Percentiles rank a stretch among this genome's conserved stretches.
These are phyloP conservation scores for Allobates femoralis DNA, from an alignment of 2,797 vertebrate species.

Conservation along the genomic window DNA sequence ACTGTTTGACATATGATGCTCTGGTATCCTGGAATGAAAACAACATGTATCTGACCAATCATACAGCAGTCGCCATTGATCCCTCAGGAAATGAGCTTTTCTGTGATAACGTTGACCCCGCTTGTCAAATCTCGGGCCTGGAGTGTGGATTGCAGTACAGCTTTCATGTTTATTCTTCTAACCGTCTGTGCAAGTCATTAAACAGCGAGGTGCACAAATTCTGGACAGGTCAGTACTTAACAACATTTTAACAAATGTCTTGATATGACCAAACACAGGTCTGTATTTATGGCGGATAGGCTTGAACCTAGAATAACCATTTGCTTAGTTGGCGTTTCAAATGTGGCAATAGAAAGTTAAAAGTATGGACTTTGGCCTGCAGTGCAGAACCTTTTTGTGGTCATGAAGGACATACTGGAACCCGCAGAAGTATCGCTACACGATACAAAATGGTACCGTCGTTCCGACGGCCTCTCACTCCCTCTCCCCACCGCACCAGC, in stretches of 20 bases:
- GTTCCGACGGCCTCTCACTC: too few relatives aligned
- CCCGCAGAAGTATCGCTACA: too few relatives aligned
- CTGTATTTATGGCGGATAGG: background rate
- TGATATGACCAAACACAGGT: too few relatives aligned
- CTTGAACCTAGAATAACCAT: background rate
- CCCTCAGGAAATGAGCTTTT: constrained; percentile 1
- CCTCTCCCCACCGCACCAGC: too few relatives aligned
- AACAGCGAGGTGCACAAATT: constrained; percentile 58
- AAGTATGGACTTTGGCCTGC: background rate
- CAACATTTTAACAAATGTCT: too few relatives aligned
- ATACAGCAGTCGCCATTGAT: constrained; percentile 34
- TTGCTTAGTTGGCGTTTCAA: background rate
- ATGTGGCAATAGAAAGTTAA: background rate
- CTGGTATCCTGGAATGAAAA: constrained; percentile 48
- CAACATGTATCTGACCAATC: background rate
- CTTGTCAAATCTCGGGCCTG: constrained; percentile 73
- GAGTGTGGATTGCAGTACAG: constrained; percentile 77
- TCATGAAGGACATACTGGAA: too few relatives aligned
- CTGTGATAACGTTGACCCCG: constrained; percentile 11
- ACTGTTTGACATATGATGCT: constrained; percentile 39
- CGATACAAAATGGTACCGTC: too few relatives aligned
- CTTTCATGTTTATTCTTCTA: constrained; percentile 73
- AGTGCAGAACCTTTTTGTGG: background rate
- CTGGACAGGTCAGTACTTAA: constrained; percentile 41
- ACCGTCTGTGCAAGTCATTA: constrained; percentile 72